Percentiles rank a stretch among this genome's conserved stretches.
These are phyloP conservation scores for Mionectes macconnelli DNA, from an alignment of 2,113 vertebrate genomes.

Conservation along the genomic window DNA sequence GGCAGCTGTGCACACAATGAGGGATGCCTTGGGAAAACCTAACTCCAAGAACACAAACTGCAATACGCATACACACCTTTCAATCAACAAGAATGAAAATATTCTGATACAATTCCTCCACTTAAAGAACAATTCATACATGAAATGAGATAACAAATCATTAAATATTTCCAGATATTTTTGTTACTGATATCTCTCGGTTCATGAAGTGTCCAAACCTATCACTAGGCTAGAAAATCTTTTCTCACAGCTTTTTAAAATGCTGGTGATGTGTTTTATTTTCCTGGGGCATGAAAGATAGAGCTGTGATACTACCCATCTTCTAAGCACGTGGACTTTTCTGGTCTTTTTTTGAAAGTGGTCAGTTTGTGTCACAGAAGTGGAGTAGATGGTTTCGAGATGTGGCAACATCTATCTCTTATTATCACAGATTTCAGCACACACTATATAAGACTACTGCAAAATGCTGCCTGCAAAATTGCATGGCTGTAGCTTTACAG, in stretches of 20 bases:
- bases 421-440: not conserved
- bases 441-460: not conserved
- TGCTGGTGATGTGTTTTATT: not conserved
- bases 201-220: not conserved
- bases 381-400: conserved; percentile 7
- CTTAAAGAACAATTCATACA: not conserved
- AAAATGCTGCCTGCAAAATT: not conserved
- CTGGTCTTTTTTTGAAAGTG: not conserved
- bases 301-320: not conserved
- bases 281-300: not conserved
- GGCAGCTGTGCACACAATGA: not conserved
- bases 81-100: not conserved
- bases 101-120: not conserved
- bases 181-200: not conserved
- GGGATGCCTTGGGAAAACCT: not conserved
- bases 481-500: not conserved
- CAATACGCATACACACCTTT: accelerated
- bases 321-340: not conserved
- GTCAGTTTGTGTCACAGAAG: not conserved
- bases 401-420: not conserved
- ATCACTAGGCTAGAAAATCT: not conserved
- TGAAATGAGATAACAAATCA: not conserved
- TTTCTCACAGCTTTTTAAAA: conserved; percentile 6
- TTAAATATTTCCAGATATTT: not conserved
- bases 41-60: not conserved